Percentiles rank a stretch among this genome's conserved stretches.
phyloP scores from a whole-genome alignment of 2,113 vertebrate species.

The Tamias sibiricus region DNA sequence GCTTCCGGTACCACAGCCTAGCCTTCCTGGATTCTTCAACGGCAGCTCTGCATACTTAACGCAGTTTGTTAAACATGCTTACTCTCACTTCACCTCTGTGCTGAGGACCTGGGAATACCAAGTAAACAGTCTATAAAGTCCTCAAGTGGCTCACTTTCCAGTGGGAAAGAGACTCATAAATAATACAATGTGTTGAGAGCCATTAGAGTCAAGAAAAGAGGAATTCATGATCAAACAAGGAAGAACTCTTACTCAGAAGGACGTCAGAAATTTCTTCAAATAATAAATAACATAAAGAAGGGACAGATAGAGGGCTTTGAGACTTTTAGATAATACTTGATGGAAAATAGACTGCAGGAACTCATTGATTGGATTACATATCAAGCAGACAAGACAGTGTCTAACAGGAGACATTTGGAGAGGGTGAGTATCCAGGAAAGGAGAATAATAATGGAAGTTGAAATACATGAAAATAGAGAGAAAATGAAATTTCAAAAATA shows the following conservation, averaged over 20 bases:
- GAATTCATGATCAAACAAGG: background rate
- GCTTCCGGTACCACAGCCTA: background rate
- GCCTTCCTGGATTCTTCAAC: background rate
- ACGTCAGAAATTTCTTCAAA: background rate
- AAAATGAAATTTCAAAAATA: constrained; percentile 7
- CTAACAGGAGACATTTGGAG: background rate
- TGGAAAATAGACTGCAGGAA: background rate
- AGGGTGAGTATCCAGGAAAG: background rate
- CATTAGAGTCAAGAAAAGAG: background rate
- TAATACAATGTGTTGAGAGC: no score
- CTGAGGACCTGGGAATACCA: background rate
- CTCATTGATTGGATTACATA: background rate
- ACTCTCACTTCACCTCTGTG: background rate
- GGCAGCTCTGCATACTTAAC: background rate
- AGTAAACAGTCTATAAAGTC: background rate
- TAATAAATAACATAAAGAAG: background rate
- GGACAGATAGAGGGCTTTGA: background rate
- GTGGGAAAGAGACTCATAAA: background rate
- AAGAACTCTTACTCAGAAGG: background rate
- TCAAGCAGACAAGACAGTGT: background rate
- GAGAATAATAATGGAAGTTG: background rate
- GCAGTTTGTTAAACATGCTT: background rate
- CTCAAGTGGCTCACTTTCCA: background rate
- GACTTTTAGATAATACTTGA: background rate
- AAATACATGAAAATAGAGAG: background rate